phyloP scores from a whole-genome alignment of 2,113 vertebrate species.

The Coracopsis vasa region DNA sequence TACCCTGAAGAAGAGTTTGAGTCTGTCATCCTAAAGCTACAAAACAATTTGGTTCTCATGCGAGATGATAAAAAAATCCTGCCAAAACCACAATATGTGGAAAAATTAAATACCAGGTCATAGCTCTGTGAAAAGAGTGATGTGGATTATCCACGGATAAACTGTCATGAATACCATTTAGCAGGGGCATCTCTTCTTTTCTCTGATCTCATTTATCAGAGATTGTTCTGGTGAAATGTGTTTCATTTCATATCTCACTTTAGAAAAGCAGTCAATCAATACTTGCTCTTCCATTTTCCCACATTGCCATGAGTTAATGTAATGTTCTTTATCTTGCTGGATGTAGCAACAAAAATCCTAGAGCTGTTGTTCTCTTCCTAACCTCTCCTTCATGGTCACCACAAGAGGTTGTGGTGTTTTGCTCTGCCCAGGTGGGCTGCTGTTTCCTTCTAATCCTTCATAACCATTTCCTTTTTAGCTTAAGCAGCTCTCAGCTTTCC shows the following conservation, averaged over 20 bases:
- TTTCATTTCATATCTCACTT: background rate
- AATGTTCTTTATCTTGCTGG: conserved; percentile 1
- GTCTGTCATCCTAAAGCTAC: conserved; percentile 32
- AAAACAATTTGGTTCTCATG: background rate
- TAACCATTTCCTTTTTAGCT: background rate
- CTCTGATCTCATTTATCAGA: background rate
- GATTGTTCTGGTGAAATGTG: background rate
- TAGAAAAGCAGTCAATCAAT: background rate
- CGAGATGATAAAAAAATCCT: background rate
- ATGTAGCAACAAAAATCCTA: background rate
- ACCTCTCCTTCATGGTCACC: background rate
- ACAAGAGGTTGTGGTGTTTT: background rate
- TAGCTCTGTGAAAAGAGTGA: background rate
- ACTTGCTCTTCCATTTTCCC: background rate
- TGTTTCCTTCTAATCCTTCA: background rate
- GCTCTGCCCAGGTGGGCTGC: background rate
- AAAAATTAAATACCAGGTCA: conserved; percentile 10
- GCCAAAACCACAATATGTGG: background rate
- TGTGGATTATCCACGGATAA: conserved; percentile 34
- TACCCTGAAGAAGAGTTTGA: background rate
- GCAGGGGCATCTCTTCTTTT: background rate
- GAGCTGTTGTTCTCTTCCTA: background rate
- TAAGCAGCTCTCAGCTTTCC: background rate
- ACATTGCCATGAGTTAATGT: background rate
- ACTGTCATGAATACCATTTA: background rate